phyloP scores from a whole-genome alignment of 2,113 vertebrate genomes.

The Urocynchramus pylzowi region DNA sequence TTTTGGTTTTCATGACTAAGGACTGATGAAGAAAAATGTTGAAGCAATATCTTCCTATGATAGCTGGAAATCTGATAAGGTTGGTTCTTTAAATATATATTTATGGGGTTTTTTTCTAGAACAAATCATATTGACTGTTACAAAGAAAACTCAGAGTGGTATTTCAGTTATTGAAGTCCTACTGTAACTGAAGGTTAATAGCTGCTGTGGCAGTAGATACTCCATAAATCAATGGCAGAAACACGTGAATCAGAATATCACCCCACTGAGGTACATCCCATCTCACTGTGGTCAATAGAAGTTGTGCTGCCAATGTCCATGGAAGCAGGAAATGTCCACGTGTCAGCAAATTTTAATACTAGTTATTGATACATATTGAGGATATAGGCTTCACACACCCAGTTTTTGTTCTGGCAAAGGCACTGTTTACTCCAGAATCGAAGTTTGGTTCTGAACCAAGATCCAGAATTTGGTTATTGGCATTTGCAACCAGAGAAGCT shows the following conservation, averaged over 20 bases:
- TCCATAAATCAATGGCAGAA: conserved; percentile 51
- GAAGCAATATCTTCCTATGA: neutral
- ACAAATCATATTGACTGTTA: neutral
- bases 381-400: neutral
- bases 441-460: neutral
- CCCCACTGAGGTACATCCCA: neutral
- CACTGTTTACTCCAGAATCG: neutral
- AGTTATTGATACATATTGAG: neutral
- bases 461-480: neutral
- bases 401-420: neutral
- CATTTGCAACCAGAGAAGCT: neutral
- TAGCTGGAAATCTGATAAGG: neutral
- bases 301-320: neutral
- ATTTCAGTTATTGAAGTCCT: conserved; percentile 43
- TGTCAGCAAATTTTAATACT: neutral
- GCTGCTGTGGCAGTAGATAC: conserved; percentile 16
- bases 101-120: neutral
- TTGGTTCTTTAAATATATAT: neutral
- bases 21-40: neutral
- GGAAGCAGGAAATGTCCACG: neutral
- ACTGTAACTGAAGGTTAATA: conserved; percentile 35
- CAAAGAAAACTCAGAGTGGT: conserved; percentile 3
- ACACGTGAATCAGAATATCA: neutral
- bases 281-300: neutral
- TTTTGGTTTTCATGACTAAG: neutral